phyloP scores from a whole-genome alignment of 2,888 invertebrate species.

The Exephanes ischioxanthus region DNA sequence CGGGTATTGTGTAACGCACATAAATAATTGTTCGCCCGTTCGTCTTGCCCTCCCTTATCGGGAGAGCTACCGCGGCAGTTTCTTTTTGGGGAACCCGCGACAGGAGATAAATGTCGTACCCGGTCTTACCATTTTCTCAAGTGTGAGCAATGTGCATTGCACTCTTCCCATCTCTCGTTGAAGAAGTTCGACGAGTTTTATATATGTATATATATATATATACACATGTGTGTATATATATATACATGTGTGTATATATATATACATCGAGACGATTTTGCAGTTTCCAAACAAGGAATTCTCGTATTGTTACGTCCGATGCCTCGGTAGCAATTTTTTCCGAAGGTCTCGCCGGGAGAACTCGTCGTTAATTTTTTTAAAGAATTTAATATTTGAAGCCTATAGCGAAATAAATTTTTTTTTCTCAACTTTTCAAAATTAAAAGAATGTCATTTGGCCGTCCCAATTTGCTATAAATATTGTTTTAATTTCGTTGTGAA shows the following conservation, averaged over 20 bases:
- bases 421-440: no score
- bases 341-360: not conserved
- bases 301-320: slow-evolving; percentile 10
- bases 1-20: slow-evolving; percentile 8
- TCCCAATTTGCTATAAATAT: no score
- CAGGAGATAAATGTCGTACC: slow-evolving; percentile 6
- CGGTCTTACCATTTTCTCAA: not conserved
- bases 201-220: no score
- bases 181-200: not conserved
- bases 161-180: slow-evolving; percentile 14
- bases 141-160: slow-evolving; percentile 5
- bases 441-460: no score
- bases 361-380: not conserved
- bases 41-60: not conserved
- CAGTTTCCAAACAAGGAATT: slow-evolving; percentile 6
- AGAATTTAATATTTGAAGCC: not conserved
- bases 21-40: slow-evolving; percentile 6
- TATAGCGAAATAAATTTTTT: not conserved
- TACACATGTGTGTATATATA: not conserved
- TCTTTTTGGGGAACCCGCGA: not conserved
- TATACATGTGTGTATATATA: no score
- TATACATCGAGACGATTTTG: not conserved
- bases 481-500: no score
- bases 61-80: not conserved
- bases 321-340: not conserved